Evolutionary conservation across 2,888 invertebrate species (phyloP).

Genomic region (Colletes collaris): DNA sequence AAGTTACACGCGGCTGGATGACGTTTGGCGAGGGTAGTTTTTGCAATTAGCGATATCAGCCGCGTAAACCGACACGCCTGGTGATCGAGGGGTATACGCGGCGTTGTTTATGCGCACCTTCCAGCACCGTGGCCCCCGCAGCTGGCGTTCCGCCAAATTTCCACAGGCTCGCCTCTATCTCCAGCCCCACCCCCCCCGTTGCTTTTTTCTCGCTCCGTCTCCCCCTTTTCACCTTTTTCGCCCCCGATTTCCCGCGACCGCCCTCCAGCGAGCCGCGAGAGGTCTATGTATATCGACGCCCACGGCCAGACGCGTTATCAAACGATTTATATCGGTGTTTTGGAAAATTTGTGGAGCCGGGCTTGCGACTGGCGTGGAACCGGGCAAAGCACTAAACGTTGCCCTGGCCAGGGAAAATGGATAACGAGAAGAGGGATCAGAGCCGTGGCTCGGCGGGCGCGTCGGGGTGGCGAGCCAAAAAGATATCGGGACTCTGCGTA

Average conservation of each 20-base stretch:
- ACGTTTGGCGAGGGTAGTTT: constrained; percentile 69
- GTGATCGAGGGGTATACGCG: constrained; percentile 55
- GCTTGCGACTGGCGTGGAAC: constrained; percentile 58
- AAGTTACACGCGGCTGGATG: constrained; percentile 46
- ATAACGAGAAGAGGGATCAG: constrained; percentile 58
- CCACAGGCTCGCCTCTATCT: constrained; percentile 30
- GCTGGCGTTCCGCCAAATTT: constrained; percentile 76
- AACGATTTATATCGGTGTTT: constrained; percentile 79
- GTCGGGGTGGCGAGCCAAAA: constrained; percentile 56
- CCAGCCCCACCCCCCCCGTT: background rate
- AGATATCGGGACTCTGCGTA: constrained; percentile 60
- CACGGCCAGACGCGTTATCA: constrained; percentile 75
- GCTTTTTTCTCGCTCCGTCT: background rate
- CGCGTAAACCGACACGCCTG: constrained; percentile 71
- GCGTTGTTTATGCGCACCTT: constrained; percentile 57
- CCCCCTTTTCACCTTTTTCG: background rate
- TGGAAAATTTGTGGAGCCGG: constrained; percentile 76
- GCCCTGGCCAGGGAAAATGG: constrained; percentile 57
- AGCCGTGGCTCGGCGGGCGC: constrained; percentile 24
- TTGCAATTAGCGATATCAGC: constrained; percentile 79
- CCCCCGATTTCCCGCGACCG: constrained; percentile 2
- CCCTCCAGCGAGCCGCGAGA: constrained; percentile 2
- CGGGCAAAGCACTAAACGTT: constrained; percentile 60
- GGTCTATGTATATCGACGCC: constrained; percentile 71
- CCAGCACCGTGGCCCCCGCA: constrained; percentile 37